Base-by-base conservation (phyloP, 2,888 invertebrate species). In the Hofmannophila pseudospretella region DNA sequence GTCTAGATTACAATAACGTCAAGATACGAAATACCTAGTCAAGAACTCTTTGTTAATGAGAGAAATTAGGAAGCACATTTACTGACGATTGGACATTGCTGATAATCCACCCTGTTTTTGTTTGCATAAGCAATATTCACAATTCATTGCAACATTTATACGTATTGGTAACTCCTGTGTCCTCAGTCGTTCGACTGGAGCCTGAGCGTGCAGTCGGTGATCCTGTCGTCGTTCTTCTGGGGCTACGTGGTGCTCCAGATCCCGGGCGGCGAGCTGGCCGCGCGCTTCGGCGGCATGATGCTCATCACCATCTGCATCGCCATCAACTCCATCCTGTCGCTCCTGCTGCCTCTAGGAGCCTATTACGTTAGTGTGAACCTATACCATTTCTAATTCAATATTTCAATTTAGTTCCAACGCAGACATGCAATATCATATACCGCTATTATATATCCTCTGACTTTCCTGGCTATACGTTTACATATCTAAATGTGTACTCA, bases 171-270 rank as follows among this genome's bases (percentile, higher is more conserved):
- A n/a, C n/a, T n/a, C n/a, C 10, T 26, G 26, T 26, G 3, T 23
- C 4, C 8, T 0, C 60, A 80, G 80, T 47, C 73, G 0, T 84
- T 80, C 52, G 64, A 88, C 14, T 92, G 92, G 92, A 69, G 71
- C 31, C 73, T 88, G 28, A 66, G 85, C 11, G 70, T 47, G 0
- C 88, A 88, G 52, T 79, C 82, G 32, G 56, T 84, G 22, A 78
- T 90, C 25, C 62, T 88, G 2, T 89, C 89, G 1, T 88, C 89
- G 0, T 90, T 89, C 62, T 89, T 88, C 64, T 90, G 89, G 88
- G 89, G 89, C 0, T 94, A 94, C 67, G 85, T 92, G 0, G 58
- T 92, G 7, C 90, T 92, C 14, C 94, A 94, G 69, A 75, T 92
- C 8, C 91, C 91, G 0, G 89, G 90, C 0, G 93, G 94, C 0